Conservation (phyloP, 2,797 vertebrate species). For the Xiphophorus birchmanni region DNA sequence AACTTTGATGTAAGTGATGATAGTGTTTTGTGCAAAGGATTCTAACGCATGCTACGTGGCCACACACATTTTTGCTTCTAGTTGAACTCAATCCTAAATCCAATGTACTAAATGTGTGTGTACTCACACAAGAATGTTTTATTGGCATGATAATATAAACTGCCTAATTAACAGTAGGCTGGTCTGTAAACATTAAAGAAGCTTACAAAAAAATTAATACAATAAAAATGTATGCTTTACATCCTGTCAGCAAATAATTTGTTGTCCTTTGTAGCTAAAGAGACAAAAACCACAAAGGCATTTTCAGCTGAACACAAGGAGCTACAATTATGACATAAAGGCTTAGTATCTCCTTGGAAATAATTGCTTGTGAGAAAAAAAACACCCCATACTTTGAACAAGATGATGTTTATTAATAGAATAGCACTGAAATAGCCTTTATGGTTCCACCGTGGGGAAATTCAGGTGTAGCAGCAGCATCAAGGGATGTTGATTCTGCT, state of each 20-base stretch:
- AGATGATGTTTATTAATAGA: slow-evolving; percentile 24
- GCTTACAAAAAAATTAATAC: neutral
- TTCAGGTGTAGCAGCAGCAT: too few species aligned
- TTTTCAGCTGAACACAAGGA: slow-evolving; percentile 20
- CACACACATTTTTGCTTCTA: too few species aligned
- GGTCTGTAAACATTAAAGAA: neutral
- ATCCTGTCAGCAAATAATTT: slow-evolving; percentile 16
- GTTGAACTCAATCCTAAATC: neutral
- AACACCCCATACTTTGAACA: slow-evolving; percentile 17
- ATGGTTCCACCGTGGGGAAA: too few species aligned
- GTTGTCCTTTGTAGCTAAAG: slow-evolving; percentile 22
- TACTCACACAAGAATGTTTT: neutral
- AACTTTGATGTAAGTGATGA: too few species aligned
- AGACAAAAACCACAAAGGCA: slow-evolving; percentile 20
- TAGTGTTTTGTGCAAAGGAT: too few species aligned
- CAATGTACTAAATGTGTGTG: neutral
- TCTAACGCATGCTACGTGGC: too few species aligned
- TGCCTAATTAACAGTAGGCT: neutral
- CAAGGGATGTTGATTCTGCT: too few species aligned
- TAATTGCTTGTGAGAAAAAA: slow-evolving; percentile 38
- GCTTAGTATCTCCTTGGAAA: slow-evolving; percentile 9
- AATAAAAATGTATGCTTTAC: neutral
- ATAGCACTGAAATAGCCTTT: too few species aligned
- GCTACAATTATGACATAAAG: slow-evolving; percentile 14
- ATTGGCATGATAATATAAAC: neutral